Evolutionary conservation across 2,797 vertebrate genomes (phyloP).

Genomic region (Enteromius fasciolatus): DNA sequence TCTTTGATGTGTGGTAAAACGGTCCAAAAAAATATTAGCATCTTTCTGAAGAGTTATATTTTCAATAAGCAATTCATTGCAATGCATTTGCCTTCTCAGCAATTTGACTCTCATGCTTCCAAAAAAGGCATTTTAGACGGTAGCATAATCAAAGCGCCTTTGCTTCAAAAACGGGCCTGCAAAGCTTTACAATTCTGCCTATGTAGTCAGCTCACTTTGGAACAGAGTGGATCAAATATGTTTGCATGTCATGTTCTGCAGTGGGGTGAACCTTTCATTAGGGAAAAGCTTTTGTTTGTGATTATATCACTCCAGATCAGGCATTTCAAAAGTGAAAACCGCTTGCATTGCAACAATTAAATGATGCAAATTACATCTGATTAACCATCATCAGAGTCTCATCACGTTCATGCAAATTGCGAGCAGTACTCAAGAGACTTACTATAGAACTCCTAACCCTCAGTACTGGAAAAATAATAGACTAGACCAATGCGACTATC

Average conservation of each 20-base stretch:
- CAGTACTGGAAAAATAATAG: conserved; percentile 40
- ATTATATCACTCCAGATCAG: conserved; percentile 3
- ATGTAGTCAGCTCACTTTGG: conserved; percentile 15
- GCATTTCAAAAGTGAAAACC: conserved; percentile 25
- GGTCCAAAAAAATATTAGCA: not conserved
- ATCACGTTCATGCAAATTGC: conserved; percentile 40
- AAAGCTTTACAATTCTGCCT: not conserved
- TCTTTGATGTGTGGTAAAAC: not conserved
- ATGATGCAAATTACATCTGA: conserved; percentile 41
- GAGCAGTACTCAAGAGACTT: conserved; percentile 21
- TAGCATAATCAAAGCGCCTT: conserved; percentile 6
- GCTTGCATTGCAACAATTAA: conserved; percentile 21
- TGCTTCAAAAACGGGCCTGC: not conserved
- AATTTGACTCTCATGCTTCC: not conserved
- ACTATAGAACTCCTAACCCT: conserved; percentile 19
- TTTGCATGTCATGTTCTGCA: conserved; percentile 7
- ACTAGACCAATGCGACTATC: conserved; percentile 19
- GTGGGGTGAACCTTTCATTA: not conserved
- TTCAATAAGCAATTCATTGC: not conserved
- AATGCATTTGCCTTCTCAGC: conserved; percentile 2
- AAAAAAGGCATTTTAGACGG: not conserved
- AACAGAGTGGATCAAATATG: conserved; percentile 5
- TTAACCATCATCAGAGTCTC: conserved; percentile 20
- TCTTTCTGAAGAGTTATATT: not conserved
- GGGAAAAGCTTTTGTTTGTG: conserved; percentile 10